Evolutionary conservation across 1,140 invertebrate genomes (phyloP), one percentile per base, ranked within the genome.

Genomic region (Pararge aegeria): DNA sequence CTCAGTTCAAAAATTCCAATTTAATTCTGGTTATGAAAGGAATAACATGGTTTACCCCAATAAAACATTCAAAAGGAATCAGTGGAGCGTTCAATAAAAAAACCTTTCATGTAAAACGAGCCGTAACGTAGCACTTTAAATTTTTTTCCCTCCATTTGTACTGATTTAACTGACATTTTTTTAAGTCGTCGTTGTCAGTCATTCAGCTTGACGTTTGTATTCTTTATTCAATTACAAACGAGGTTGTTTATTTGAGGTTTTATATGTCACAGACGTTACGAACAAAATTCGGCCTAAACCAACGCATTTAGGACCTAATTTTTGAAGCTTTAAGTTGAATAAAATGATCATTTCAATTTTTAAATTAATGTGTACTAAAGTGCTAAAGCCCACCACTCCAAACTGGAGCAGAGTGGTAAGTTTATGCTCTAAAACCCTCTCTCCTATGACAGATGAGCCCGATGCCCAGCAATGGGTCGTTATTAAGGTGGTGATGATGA

Each of bases 31-130:
- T 64, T 71, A 70, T 66, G 66, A 74, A 62, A 66, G 53, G 66
- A 70, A 70, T 69, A 66, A 74, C 71, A 74, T 70, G 66, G 67
- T 68, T 72, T 68, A 64, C 68, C 57, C 60, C 58, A 61, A 68
- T 78, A 72, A 74, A 74, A 74, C 67, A 72, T 75, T 76, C 66
- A 76, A 64, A 72, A 69, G 66, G 68, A 75, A 60, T 61, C 69
- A 77, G 55, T 65, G 69, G 64, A 66, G 72, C 66, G 64, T 72
- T 68, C 62, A 60, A 68, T 67, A 34, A 34, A 73, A 69, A 74
- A 74, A 71, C 64, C 58, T 72, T 71, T 73, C 63, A 64, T 59
- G 71, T 78, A 78, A 74, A 78, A 69, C 66, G 60, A 61, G 50
- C 63, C 68, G 61, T 64, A 70, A 70, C 66, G 64, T 54, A 53